These are phyloP conservation scores for Paramormyrops kingsleyae DNA, from an alignment of 2,113 vertebrate species.

Conservation along the genomic window DNA sequence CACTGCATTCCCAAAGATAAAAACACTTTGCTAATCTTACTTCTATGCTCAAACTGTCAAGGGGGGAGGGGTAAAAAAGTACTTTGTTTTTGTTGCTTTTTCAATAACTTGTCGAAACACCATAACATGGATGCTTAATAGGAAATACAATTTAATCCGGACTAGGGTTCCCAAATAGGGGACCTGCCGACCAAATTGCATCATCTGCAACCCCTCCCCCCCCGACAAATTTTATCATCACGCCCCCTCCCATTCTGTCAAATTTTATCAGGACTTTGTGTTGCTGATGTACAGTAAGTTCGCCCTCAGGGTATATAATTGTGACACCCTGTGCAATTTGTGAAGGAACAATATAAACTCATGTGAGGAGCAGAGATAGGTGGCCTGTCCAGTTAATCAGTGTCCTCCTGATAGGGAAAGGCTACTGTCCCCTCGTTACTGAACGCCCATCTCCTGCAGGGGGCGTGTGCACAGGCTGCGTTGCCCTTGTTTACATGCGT, in stretches of 20 bases:
- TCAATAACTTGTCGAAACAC: neutral
- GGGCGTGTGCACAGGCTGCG: neutral
- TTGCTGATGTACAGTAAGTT: neutral
- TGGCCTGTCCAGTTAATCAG: neutral
- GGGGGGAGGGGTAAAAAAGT: neutral
- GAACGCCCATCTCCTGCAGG: neutral
- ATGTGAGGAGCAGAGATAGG: neutral
- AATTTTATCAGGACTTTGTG: neutral
- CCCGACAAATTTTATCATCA: too few species aligned
- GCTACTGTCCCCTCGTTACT: neutral
- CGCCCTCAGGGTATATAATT: neutral
- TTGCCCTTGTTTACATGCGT: slow-evolving; percentile 24
- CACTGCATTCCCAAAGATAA: neutral
- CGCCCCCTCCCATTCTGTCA: neutral
- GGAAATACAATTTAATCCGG: neutral
- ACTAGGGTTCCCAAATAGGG: neutral
- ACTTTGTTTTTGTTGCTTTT: neutral
- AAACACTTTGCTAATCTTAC: neutral
- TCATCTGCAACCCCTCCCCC: neutral
- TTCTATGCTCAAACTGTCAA: neutral
- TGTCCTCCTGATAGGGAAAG: neutral
- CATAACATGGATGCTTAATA: neutral
- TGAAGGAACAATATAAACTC: neutral
- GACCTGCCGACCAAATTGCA: neutral
- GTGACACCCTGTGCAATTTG: neutral